Percentiles rank a stretch among this genome's conserved stretches.
These are phyloP conservation scores for Chrysolophus pictus DNA, from an alignment of 2,797 vertebrate species.

Conservation along the genomic window DNA sequence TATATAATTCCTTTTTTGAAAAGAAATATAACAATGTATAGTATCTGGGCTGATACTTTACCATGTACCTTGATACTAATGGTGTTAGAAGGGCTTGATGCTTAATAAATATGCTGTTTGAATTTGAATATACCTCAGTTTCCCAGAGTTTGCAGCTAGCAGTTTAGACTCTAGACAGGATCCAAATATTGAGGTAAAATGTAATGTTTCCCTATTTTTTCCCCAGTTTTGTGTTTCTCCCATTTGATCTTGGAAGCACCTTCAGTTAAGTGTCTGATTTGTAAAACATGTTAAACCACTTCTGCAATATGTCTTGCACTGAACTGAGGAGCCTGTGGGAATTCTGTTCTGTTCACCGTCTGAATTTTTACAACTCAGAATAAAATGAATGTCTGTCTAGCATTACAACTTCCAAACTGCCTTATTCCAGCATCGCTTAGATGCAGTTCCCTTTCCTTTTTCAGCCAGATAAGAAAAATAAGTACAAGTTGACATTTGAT, in stretches of 20 bases:
- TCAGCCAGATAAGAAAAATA: neutral
- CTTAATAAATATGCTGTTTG: neutral
- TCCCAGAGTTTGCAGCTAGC: neutral
- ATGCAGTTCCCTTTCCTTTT: neutral
- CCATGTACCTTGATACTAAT: neutral
- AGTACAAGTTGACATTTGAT: fast-evolving
- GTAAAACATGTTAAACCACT: neutral
- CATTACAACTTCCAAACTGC: neutral
- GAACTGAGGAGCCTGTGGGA: neutral
- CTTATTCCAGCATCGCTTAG: neutral
- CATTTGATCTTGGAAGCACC: neutral
- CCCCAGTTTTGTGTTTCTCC: neutral
- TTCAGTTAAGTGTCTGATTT: neutral
- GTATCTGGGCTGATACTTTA: neutral
- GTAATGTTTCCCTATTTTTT: neutral
- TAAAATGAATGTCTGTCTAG: neutral
- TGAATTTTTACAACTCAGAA: neutral
- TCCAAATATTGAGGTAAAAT: neutral
- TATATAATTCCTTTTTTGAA: neutral
- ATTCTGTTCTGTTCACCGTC: neutral
- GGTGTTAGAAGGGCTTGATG: neutral
- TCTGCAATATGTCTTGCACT: neutral
- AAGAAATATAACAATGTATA: neutral
- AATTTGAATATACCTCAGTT: neutral
- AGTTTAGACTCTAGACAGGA: neutral